Base-by-base conservation (phyloP, 2,888 invertebrate species). In the Oscheius onirici region DNA sequence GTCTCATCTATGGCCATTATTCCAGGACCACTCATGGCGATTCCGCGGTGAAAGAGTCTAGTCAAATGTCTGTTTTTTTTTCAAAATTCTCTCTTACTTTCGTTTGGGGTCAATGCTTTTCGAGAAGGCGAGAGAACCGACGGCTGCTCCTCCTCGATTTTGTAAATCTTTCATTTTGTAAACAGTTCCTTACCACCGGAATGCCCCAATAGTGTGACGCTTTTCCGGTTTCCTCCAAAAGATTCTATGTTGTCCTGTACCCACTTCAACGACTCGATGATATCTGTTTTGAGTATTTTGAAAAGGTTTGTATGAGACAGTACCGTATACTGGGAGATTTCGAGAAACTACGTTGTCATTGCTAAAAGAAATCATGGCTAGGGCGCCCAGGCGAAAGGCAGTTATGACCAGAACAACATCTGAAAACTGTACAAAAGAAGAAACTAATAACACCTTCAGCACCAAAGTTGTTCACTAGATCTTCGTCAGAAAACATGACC, bases 401-500 rank as follows among this genome's bases (percentile, higher is more conserved):
- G 79, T 72, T 11, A 80, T 74, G 5, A 78, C 79, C 46, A 83
- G 79, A 20, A 84, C 73, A 34, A 83, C 63, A 41, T 74, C 77
- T 75, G 57, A 41, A 60, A 52, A 22, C 1, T 15, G 49, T 8
- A 61, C 24, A 34, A 20, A 8, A 15, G 22, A 46, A 13, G 0
- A 24, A 20, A n/a, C 22, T 51, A 11, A 13, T 8, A 40, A 63
- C n/a, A 77, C 75, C 75, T 69, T 68, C 54, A 34, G 66, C 63
- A 0, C 71, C 75, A 61, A 73, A 75, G 46, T 69, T 72, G 8
- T 73, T 67, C 40, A 77, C 51, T 10, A 84, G 57, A 61, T 65
- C 69, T 1, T 76, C 75, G 52, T 85, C 84, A 55, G 82, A 78
- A 74, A 83, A 85, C 84, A 83, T 83, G 1, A 58, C 34, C 34